phyloP scores from a whole-genome alignment of 2,113 vertebrate species.

The Uropsilus gracilis region DNA sequence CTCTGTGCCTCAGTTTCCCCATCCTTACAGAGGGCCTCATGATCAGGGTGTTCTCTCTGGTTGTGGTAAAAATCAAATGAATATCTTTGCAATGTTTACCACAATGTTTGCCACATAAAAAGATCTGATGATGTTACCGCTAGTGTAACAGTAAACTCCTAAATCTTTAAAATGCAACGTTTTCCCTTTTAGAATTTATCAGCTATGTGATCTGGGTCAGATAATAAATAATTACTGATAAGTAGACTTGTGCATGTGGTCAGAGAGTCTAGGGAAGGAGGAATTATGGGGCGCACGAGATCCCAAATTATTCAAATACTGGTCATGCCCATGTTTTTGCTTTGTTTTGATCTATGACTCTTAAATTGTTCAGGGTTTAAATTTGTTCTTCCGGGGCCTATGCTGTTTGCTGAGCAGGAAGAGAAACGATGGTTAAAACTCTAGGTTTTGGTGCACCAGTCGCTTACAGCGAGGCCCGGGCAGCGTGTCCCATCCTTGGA shows the following conservation, averaged over 20 bases:
- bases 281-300: neutral
- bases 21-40: neutral
- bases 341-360: neutral
- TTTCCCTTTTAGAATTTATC: neutral
- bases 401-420: neutral
- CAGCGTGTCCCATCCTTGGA: neutral
- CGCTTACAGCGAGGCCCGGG: neutral
- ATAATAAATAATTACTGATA: neutral
- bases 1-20: slow-evolving; percentile 36
- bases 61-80: neutral
- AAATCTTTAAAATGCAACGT: neutral
- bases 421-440: neutral
- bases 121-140: neutral
- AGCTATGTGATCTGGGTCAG: neutral
- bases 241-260: no score
- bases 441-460: neutral
- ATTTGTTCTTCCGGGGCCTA: neutral
- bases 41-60: neutral
- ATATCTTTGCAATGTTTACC: neutral
- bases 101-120: neutral
- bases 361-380: neutral
- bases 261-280: neutral
- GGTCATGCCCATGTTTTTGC: neutral
- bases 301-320: neutral
- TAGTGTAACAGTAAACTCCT: neutral